Evolutionary conservation across 1,140 invertebrate genomes (phyloP).

Genomic region (Hylyphantes graminicola): DNA sequence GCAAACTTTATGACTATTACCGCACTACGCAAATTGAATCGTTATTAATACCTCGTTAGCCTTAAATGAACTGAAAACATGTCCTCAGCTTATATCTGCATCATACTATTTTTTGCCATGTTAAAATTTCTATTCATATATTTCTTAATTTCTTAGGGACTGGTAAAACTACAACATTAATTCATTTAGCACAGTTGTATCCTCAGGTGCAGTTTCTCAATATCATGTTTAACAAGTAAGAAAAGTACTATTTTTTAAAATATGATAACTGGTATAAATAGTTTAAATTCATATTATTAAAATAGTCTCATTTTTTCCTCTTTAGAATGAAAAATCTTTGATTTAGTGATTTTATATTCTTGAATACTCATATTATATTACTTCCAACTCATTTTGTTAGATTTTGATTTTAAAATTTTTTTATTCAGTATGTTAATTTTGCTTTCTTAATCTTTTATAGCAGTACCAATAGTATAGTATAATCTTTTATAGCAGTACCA

Average conservation of each 20-base stretch:
- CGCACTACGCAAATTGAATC: too few species aligned
- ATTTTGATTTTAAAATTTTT: neutral
- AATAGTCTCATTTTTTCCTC: too few species aligned
- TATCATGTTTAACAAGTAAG: slow-evolving; percentile 68
- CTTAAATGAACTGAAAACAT: too few species aligned
- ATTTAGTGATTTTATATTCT: neutral
- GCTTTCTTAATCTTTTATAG: too few species aligned
- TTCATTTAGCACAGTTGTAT: slow-evolving; percentile 66
- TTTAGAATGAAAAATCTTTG: too few species aligned
- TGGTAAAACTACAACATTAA: slow-evolving; percentile 69
- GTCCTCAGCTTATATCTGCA: too few species aligned
- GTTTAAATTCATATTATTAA: neutral
- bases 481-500: too few species aligned
- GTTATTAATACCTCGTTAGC: too few species aligned
- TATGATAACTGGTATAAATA: neutral
- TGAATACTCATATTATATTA: neutral
- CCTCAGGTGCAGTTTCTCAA: slow-evolving; percentile 67
- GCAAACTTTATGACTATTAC: too few species aligned
- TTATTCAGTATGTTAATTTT: too few species aligned
- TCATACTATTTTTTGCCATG: too few species aligned
- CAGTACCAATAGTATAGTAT: too few species aligned
- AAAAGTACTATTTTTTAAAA: slow-evolving; percentile 1
- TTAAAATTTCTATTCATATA: neutral
- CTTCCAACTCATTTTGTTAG: neutral
- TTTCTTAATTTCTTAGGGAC: slow-evolving; percentile 40